Base-by-base conservation (phyloP, 1,140 invertebrate genomes). In the Saccostrea glomerata region DNA sequence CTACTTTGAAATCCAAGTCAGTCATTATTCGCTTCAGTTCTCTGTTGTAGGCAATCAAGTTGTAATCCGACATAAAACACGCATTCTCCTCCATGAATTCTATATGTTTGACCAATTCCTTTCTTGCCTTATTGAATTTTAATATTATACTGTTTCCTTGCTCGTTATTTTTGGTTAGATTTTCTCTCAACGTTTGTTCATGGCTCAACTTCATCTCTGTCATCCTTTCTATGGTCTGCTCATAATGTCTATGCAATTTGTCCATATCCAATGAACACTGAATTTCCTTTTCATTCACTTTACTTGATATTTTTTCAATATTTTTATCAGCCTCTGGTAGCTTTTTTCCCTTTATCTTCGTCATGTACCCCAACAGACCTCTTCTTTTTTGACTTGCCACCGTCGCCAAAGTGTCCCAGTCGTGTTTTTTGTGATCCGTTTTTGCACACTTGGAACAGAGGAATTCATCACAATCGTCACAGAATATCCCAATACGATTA, bases 361-460 rank as follows among this genome's bases (percentile, higher is more conserved):
- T 13, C 60, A 63, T 20, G n/a, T 6, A 63, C 20, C 1, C 23
- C 7, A 17, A 25, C 11, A 82, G 73, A 15, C 47, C 82, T 23
- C 7, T 56, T 54, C 82, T 30, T 13, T 0, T 47, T 23, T 47
- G 0, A 11, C 17, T 47, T 9, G 36, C 82, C 23, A 25, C 54
- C 2, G 20, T 47, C 6, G 20, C 5, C 17, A 84, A 13, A 1
- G 36, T 84, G 17, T 84, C 47, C 82, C 82, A 56, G 9, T 84
- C 20, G 54, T 84, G 82, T 3, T 55, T 40, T 20, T 55, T 84
- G 82, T 84, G 82, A 55, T 84, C 54, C 17, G 20, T 55, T 84
- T 56, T 47, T 9, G 47, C 47, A 47, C 47, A 47, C 47, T 47
- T 47, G 1, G 47, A 47, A 47, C 47, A 47, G 47, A 47, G 5